A percentile compares a stretch with the other conserved stretches of the same genome.
Evolutionary conservation across 2,113 vertebrate species (phyloP).

Genomic region (Malurus elegans): DNA sequence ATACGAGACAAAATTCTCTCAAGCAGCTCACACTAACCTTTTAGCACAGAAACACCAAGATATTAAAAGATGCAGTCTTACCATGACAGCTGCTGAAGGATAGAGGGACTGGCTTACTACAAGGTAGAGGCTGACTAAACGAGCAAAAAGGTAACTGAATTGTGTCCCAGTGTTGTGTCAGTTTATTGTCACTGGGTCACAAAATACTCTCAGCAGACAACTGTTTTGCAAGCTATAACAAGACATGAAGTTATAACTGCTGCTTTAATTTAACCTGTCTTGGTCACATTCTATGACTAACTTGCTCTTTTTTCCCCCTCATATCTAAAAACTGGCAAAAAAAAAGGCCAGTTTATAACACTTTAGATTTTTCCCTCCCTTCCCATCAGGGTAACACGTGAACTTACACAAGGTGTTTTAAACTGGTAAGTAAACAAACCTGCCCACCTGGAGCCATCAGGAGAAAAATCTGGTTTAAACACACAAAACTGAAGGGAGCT

Average conservation of each 20-base stretch:
- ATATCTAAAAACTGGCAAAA: not conserved
- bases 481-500: not conserved
- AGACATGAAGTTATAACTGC: not conserved
- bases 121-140: not conserved
- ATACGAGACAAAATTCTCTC: conserved; percentile 50
- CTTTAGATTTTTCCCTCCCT: not conserved
- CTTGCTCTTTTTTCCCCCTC: not conserved
- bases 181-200: not conserved
- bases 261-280: not conserved
- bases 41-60: conserved; percentile 23
- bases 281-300: not conserved
- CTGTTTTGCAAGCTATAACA: not conserved
- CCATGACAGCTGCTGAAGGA: not conserved
- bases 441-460: not conserved
- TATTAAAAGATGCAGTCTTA: not conserved
- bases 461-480: not conserved
- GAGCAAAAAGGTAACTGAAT: not conserved
- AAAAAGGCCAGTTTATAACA: not conserved
- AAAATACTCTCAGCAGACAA: not conserved
- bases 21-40: conserved; percentile 8
- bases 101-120: not conserved
- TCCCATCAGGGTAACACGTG: not conserved
- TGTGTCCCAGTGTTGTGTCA: not conserved
- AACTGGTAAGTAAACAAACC: not conserved
- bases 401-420: not conserved